A percentile compares a stretch with the other conserved stretches of the same genome.
These are phyloP conservation scores for Myotis findleyi DNA, from an alignment of 2,797 vertebrate genomes.

Conservation along the genomic window DNA sequence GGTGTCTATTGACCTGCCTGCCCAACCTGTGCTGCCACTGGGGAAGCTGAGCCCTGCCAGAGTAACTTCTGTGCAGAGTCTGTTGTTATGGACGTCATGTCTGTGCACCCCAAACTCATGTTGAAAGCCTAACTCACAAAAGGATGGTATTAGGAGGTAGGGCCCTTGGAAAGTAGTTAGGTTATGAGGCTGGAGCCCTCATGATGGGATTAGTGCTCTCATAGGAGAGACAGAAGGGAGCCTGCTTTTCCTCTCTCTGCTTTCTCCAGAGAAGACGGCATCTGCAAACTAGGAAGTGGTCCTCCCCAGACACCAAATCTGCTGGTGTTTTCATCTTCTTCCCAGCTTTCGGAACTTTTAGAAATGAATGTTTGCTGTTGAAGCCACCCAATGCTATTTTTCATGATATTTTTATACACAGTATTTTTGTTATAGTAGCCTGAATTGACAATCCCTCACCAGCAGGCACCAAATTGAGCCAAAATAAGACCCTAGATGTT, in stretches of 20 bases:
- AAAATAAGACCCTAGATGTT: background rate
- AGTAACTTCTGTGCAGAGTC: background rate
- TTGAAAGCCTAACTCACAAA: background rate
- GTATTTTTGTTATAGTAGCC: background rate
- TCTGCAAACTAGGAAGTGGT: background rate
- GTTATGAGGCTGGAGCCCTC: background rate
- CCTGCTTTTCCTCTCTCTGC: background rate
- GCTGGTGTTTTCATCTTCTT: background rate
- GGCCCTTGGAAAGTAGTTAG: background rate
- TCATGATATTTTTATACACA: background rate
- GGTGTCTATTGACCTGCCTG: background rate
- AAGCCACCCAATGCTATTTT: background rate
- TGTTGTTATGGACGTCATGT: background rate
- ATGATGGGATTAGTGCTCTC: background rate
- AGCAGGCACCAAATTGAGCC: background rate
- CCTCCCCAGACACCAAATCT: background rate
- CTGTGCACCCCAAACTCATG: background rate
- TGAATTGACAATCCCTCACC: background rate
- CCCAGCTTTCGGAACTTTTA: background rate
- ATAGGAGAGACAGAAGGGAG: background rate
- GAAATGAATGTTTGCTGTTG: background rate
- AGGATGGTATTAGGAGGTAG: background rate
- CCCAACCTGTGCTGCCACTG: background rate
- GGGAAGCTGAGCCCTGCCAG: background rate
- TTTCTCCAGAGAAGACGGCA: background rate